phyloP scores from a whole-genome alignment of 2,113 vertebrate species.

The Megaceryle maxima region DNA sequence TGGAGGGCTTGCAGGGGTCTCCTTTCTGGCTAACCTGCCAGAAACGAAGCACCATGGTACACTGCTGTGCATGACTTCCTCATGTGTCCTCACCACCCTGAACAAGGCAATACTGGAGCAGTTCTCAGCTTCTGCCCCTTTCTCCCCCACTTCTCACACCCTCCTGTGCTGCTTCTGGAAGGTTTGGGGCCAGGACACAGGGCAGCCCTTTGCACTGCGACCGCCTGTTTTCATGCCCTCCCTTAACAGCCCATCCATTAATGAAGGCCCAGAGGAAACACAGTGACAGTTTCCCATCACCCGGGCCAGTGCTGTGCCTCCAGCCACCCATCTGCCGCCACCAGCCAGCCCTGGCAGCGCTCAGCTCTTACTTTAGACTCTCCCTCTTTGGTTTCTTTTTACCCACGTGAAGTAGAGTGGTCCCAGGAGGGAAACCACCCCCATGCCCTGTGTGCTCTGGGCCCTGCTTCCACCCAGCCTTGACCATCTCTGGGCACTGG shows the following conservation, averaged over 20 bases:
- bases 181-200: background rate
- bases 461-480: background rate
- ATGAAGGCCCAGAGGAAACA: background rate
- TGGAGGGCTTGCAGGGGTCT: background rate
- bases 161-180: background rate
- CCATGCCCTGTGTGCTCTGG: background rate
- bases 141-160: background rate
- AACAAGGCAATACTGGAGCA: background rate
- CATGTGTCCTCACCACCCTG: rapidly evolving
- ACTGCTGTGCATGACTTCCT: background rate
- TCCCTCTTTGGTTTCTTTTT: background rate
- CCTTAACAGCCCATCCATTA: background rate
- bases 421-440: background rate
- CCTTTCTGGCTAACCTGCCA: background rate
- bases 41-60: no score
- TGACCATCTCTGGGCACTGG: background rate
- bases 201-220: background rate
- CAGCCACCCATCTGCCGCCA: background rate
- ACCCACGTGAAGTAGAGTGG: rapidly evolving
- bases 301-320: background rate
- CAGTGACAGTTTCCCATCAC: background rate
- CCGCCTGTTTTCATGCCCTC: background rate
- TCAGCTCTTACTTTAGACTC: background rate
- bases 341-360: background rate
- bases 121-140: background rate